Conservation (phyloP, 1,140 invertebrate species). For the Macrosteles quadrilineatus region DNA sequence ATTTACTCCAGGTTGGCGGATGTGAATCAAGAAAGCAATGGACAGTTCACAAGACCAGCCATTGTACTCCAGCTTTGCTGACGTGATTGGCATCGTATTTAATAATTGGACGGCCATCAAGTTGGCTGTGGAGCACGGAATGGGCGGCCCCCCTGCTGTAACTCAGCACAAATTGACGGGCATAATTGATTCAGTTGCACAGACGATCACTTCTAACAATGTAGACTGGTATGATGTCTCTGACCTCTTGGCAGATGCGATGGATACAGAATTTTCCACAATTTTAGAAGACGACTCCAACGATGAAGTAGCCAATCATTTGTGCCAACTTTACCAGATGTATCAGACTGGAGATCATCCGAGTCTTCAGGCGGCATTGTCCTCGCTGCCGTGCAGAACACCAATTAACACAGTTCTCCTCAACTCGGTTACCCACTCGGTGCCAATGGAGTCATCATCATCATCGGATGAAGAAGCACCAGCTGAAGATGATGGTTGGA, state of each 20-base stretch:
- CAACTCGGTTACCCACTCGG: too few relatives aligned
- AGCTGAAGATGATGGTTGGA: background rate
- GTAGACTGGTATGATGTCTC: conserved; percentile 57
- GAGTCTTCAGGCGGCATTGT: background rate
- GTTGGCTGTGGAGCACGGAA: conserved; percentile 65
- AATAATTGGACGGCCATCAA: conserved; percentile 65
- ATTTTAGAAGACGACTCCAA: conserved; percentile 62
- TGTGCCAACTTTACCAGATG: conserved; percentile 23
- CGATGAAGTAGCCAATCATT: conserved; percentile 13
- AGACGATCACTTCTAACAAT: conserved; percentile 49
- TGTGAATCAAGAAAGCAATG: too few relatives aligned
- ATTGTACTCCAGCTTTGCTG: conserved; percentile 47
- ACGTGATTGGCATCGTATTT: conserved; percentile 71
- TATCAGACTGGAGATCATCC: conserved; percentile 1
- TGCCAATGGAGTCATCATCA: background rate
- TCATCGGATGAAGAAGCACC: background rate
- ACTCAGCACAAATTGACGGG: background rate
- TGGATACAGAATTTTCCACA: conserved; percentile 67
- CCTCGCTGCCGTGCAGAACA: background rate
- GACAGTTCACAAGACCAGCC: too few relatives aligned
- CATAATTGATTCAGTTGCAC: conserved; percentile 54
- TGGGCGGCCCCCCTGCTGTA: conserved; percentile 54
- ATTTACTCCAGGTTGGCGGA: too few relatives aligned
- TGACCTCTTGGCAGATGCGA: conserved; percentile 61
- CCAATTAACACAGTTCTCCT: too few relatives aligned